Conservation (phyloP, 2,113 vertebrate species). For the Pseudorasbora parva region DNA sequence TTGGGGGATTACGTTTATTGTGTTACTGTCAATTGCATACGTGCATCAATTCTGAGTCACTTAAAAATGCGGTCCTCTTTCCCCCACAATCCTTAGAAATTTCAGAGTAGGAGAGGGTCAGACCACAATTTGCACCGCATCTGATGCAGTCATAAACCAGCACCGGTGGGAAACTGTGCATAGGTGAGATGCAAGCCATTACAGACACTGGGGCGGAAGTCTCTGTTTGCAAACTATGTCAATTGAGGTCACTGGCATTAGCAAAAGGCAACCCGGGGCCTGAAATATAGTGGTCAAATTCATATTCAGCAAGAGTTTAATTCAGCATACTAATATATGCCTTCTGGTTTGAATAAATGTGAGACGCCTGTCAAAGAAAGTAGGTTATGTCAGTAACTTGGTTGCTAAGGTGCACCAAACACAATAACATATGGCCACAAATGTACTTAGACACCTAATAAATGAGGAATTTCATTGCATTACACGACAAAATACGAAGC, state of each 20-base stretch:
- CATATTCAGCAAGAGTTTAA: not conserved
- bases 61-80: not conserved
- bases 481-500: not conserved
- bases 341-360: not conserved
- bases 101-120: not conserved
- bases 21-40: not conserved
- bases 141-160: not conserved
- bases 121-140: not conserved
- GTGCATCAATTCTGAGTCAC: not conserved
- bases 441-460: not conserved
- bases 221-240: not conserved
- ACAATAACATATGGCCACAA: not conserved
- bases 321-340: not conserved
- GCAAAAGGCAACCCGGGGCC: not conserved
- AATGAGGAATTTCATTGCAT: not conserved
- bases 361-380: not conserved
- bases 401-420: constrained; percentile 12
- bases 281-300: not conserved
- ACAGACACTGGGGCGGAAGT: constrained; percentile 14
- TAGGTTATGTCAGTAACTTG: constrained; percentile 1
- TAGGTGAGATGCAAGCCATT: not conserved
- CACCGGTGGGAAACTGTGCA: constrained; percentile 9
- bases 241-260: constrained; percentile 34
- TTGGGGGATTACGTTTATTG: not conserved
- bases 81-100: not conserved